These are phyloP conservation scores for Otolemur crassicaudatus DNA, from an alignment of 2,797 vertebrate species.

Conservation along the genomic window DNA sequence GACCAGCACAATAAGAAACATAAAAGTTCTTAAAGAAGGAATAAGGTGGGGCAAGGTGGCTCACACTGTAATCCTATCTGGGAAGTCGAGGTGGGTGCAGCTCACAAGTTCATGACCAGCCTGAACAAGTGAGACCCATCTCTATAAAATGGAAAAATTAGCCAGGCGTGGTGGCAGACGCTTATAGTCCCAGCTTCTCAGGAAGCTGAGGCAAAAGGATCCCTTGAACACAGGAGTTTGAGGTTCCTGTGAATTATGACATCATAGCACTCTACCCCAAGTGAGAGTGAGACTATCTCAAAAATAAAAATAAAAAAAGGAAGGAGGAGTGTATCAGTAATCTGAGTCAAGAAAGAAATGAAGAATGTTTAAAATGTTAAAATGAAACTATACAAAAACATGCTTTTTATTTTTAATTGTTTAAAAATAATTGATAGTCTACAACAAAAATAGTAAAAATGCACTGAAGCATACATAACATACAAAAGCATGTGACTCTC, in stretches of 20 bases:
- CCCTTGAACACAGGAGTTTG: no score
- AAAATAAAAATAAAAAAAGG: not conserved
- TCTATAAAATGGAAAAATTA: no score
- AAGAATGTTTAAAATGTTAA: not conserved
- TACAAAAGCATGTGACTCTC: not conserved
- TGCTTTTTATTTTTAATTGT: not conserved
- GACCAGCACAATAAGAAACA: not conserved
- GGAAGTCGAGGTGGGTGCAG: no score
- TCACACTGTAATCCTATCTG: not conserved
- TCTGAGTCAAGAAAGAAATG: not conserved
- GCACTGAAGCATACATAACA: not conserved
- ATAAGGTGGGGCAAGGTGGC: not conserved
- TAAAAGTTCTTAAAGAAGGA: not conserved
- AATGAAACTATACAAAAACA: not conserved
- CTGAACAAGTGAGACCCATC: no score
- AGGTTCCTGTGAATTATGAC: no score
- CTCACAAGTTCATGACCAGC: no score
- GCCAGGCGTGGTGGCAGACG: no score
- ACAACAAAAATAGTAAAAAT: not conserved
- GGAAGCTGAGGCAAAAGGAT: no score
- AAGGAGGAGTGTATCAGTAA: not conserved
- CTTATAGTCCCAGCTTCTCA: no score
- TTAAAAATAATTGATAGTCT: not conserved
- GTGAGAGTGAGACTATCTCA: not conserved
- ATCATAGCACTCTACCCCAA: no score